A percentile compares a stretch with the other conserved stretches of the same genome.
Conservation (phyloP, 2,113 vertebrate species). For the Malurus alboscapulatus region DNA sequence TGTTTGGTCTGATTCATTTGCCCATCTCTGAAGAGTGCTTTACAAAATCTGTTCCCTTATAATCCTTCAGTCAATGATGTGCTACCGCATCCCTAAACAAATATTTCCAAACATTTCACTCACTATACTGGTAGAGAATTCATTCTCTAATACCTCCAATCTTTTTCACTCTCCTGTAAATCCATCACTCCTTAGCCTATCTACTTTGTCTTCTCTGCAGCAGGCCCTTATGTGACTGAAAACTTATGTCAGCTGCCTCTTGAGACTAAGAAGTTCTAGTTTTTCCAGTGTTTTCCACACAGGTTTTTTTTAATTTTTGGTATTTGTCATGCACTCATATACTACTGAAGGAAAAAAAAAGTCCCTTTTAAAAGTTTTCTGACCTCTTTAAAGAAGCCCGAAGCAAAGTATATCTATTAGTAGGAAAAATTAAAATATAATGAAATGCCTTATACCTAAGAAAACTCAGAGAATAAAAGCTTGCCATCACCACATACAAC, state of each 20-base stretch:
- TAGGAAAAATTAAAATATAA: not conserved
- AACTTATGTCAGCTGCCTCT: not conserved
- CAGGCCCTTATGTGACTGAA: not conserved
- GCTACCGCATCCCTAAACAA: not conserved
- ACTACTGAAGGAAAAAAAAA: not conserved
- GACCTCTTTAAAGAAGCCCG: not conserved
- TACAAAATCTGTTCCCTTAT: not conserved
- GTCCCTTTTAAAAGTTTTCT: not conserved
- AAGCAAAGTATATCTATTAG: not conserved
- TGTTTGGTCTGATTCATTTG: not conserved
- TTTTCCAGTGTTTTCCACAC: not conserved
- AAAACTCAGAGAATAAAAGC: slow-evolving; percentile 45
- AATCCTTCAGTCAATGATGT: not conserved
- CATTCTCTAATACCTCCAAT: not conserved
- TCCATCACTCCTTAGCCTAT: not conserved
- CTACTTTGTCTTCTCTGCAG: not conserved
- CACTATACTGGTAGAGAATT: not conserved
- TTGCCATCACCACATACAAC: slow-evolving; percentile 53
- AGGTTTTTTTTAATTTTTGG: not conserved
- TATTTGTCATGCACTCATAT: not conserved
- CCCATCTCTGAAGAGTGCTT: not conserved
- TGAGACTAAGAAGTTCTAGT: not conserved
- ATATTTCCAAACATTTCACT: not conserved
- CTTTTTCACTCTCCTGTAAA: not conserved
- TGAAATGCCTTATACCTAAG: not conserved